Percentiles rank a stretch among this genome's conserved stretches.
Evolutionary conservation across 2,113 vertebrate genomes (phyloP).

Genomic region (Hymenochirus boettgeri): DNA sequence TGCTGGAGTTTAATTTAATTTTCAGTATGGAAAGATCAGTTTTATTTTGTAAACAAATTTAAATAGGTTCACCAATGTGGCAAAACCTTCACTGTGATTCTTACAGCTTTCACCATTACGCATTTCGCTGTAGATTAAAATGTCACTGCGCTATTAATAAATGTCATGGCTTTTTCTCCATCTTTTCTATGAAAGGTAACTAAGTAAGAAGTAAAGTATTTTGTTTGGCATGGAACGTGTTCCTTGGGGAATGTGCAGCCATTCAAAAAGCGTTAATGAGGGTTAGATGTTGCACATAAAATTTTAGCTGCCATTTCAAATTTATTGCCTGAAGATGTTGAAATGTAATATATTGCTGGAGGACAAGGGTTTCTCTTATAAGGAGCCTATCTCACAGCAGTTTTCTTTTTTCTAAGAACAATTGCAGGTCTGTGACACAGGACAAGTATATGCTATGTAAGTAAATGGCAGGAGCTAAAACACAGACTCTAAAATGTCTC

Average conservation of each 20-base stretch:
- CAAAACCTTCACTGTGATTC: too few relatives aligned
- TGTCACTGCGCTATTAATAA: conserved; percentile 10
- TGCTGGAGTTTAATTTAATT: too few relatives aligned
- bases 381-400: background rate
- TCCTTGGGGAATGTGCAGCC: conserved; percentile 12
- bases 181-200: conserved; percentile 10
- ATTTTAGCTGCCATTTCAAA: conserved; percentile 39
- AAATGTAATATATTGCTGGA: conserved; percentile 23
- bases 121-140: conserved; percentile 1
- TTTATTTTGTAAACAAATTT: too few relatives aligned
- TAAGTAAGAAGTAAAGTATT: conserved; percentile 32
- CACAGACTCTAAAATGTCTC: conserved; percentile 3
- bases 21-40: too few relatives aligned
- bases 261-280: conserved; percentile 36
- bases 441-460: background rate
- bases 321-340: conserved; percentile 30
- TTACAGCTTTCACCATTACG: background rate
- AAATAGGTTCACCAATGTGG: too few relatives aligned
- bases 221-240: conserved; percentile 23
- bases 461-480: conserved; percentile 13
- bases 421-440: conserved; percentile 17
- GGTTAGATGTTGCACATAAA: conserved; percentile 38
- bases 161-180: background rate
- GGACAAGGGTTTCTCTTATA: conserved; percentile 34
- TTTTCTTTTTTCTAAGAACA: conserved; percentile 5